These are phyloP conservation scores for Tryphoninae sp. DNA, from an alignment of 2,888 invertebrate genomes.

Conservation along the genomic window DNA sequence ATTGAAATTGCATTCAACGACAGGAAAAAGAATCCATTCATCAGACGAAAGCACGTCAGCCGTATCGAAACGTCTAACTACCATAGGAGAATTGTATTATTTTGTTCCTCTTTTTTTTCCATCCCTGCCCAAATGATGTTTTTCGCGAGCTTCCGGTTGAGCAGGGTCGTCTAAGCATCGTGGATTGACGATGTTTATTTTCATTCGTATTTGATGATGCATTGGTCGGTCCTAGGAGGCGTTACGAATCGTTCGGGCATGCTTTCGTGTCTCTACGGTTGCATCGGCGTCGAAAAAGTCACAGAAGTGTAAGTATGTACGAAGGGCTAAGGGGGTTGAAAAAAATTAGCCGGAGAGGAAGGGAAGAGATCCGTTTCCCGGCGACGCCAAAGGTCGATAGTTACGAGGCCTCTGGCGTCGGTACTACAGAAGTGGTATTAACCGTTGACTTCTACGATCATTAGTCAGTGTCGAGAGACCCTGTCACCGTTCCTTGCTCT, in stretches of 20 bases:
- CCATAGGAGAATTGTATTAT: conserved; percentile 14
- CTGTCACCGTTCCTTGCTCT: conserved; percentile 70
- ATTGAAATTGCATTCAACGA: conserved; percentile 13
- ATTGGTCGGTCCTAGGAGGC: conserved; percentile 67
- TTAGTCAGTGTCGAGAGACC: conserved; percentile 75
- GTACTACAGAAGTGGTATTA: conserved; percentile 68
- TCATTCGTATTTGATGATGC: conserved; percentile 72
- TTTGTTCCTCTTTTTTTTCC: conserved; percentile 2
- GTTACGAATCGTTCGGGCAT: conserved; percentile 68
- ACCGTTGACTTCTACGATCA: conserved; percentile 74
- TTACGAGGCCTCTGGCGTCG: conserved; percentile 48
- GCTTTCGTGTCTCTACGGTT: conserved; percentile 36
- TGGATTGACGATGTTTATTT: conserved; percentile 71
- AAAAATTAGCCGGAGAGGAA: conserved; percentile 54
- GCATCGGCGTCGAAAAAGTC: conserved; percentile 43
- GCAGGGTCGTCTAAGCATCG: conserved; percentile 25
- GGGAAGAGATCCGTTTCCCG: conserved; percentile 47
- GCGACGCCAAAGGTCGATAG: conserved; percentile 25
- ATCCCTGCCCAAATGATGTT: conserved; percentile 29
- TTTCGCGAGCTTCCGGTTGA: conserved; percentile 28
- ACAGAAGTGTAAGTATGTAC: conserved; percentile 50
- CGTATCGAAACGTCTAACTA: conserved; percentile 32
- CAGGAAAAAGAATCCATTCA: conserved; percentile 14
- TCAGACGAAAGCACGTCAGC: conserved; percentile 9
- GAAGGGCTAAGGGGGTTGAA: conserved; percentile 59